Conservation (phyloP, 2,888 invertebrate species). For the Diachrysia chrysitis region DNA sequence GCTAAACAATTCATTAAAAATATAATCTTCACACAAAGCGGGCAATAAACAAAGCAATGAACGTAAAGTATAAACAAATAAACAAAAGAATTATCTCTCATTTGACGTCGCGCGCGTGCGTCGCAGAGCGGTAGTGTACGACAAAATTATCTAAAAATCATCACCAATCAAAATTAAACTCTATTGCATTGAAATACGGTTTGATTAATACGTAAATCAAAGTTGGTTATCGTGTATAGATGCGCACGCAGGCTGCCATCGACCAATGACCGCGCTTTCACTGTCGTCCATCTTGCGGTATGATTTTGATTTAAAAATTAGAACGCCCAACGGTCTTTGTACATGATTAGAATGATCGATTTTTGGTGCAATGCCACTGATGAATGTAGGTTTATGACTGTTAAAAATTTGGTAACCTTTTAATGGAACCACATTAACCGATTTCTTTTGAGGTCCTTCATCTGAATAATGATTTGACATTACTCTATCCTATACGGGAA, state of each 20-base stretch:
- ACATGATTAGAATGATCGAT: constrained; percentile 57
- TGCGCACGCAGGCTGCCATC: constrained; percentile 81
- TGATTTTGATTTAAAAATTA: constrained; percentile 81
- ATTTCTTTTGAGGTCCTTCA: background rate
- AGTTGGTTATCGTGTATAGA: constrained; percentile 75
- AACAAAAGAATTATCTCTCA: constrained; percentile 87
- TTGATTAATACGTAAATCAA: constrained; percentile 21
- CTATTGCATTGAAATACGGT: background rate
- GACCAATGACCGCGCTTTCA: constrained; percentile 89
- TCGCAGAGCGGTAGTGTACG: constrained; percentile 66
- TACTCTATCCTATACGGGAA: background rate
- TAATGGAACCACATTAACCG: background rate
- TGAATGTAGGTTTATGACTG: constrained; percentile 33
- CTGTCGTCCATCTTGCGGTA: constrained; percentile 81
- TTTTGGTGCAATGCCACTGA: constrained; percentile 12
- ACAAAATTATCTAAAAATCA: constrained; percentile 32
- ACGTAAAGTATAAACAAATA: constrained; percentile 70
- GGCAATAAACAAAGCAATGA: constrained; percentile 57
- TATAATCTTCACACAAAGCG: constrained; percentile 50
- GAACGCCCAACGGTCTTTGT: constrained; percentile 71
- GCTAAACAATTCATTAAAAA: constrained; percentile 39
- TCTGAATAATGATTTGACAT: background rate
- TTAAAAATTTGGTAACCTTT: background rate
- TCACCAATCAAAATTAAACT: constrained; percentile 13
- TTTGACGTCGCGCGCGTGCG: constrained; percentile 78